phyloP scores from a whole-genome alignment of 35 echinoderm and acorn worm species.

The Diadema setosum region DNA sequence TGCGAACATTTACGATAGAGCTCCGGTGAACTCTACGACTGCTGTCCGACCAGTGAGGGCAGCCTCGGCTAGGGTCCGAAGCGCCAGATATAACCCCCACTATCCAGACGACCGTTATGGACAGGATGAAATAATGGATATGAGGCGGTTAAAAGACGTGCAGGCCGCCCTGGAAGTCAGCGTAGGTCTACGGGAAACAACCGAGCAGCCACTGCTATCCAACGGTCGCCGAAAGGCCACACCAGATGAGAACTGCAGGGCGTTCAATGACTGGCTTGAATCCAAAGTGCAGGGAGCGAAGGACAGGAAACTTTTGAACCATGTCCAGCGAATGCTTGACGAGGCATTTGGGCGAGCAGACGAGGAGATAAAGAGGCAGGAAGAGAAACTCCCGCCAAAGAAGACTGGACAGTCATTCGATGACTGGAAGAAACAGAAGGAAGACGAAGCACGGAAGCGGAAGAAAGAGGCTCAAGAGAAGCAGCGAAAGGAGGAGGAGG shows the following conservation, averaged over 20 bases:
- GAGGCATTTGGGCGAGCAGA: constrained; percentile 65
- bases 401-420: constrained; percentile 31
- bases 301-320: constrained; percentile 52
- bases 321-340: constrained; percentile 53
- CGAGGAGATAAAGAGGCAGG: neutral
- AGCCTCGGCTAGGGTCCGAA: neutral
- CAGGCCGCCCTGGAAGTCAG: neutral
- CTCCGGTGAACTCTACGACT: too few species aligned
- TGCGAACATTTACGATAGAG: too few species aligned
- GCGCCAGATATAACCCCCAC: neutral
- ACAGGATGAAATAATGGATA: neutral
- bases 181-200: neutral
- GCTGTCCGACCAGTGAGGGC: too few species aligned
- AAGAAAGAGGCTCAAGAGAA: neutral
- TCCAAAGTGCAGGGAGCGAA: constrained; percentile 62
- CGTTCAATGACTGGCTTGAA: constrained; percentile 56
- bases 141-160: neutral
- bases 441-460: neutral
- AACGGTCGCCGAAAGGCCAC: constrained; percentile 39
- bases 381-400: neutral
- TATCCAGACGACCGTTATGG: neutral
- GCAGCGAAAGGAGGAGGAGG: neutral
- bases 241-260: constrained; percentile 51
- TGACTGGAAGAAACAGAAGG: constrained; percentile 60
- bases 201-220: neutral